Conservation (phyloP, 2,797 vertebrate species). For the Brachymystax lenok region DNA sequence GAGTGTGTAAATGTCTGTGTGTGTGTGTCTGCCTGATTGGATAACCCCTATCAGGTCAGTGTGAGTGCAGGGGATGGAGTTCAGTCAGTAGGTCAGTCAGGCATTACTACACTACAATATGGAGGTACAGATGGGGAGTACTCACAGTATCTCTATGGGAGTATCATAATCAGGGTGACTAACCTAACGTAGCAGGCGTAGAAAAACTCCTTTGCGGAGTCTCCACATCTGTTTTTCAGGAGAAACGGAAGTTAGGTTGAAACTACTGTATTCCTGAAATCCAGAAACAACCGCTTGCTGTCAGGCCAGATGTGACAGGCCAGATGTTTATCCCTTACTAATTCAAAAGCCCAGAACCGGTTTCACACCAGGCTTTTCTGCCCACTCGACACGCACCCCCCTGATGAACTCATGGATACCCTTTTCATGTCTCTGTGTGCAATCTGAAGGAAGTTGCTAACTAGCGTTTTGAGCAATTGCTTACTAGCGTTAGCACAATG, state of each 20-base stretch:
- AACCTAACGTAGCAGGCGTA: no score
- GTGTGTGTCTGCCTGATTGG: conserved; percentile 3
- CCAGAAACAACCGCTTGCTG: no score
- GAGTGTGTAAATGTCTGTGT: background rate
- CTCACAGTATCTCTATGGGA: no score
- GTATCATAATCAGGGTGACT: background rate
- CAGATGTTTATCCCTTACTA: background rate
- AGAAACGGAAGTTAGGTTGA: no score
- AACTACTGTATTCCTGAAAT: no score
- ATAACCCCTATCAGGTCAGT: conserved; percentile 1
- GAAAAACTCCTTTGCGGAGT: no score
- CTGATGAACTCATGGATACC: no score
- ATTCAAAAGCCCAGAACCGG: background rate
- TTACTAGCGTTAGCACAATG: no score
- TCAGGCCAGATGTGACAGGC: background rate
- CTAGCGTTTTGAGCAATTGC: no score
- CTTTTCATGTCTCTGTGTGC: no score
- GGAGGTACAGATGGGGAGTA: conserved; percentile 4
- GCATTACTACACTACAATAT: conserved; percentile 21
- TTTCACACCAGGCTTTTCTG: background rate
- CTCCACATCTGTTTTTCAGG: no score
- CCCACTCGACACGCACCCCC: background rate
- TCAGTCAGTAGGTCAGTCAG: background rate
- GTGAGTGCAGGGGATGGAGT: background rate
- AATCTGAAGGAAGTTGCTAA: no score